phyloP scores from a whole-genome alignment of 2,888 invertebrate genomes.

The Drosophila melanosoma region DNA sequence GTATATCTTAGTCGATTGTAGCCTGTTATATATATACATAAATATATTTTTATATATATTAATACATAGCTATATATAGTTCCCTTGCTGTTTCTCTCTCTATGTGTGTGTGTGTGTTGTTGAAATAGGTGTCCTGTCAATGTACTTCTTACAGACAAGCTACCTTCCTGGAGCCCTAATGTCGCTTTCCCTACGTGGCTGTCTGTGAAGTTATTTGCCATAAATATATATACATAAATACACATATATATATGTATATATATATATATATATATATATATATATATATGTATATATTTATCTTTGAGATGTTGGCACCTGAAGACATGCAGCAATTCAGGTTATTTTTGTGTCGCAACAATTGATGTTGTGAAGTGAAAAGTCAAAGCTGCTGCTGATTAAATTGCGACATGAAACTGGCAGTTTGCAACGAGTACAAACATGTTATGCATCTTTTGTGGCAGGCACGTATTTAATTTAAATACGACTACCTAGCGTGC shows the following conservation, averaged over 20 bases:
- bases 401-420: constrained; percentile 32
- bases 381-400: constrained; percentile 23
- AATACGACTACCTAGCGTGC: constrained; percentile 31
- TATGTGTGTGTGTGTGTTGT: constrained; percentile 3
- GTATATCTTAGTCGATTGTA: background rate
- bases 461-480: constrained; percentile 69
- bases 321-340: constrained; percentile 34
- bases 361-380: constrained; percentile 20
- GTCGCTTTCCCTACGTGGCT: constrained; percentile 29
- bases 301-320: constrained; percentile 7
- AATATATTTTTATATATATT: too few species aligned
- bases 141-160: constrained; percentile 51
- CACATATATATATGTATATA: constrained; percentile 15
- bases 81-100: background rate
- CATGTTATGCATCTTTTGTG: constrained; percentile 28
- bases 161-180: constrained; percentile 34
- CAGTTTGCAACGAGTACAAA: constrained; percentile 29
- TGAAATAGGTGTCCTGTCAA: constrained; percentile 59
- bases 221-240: background rate
- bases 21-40: too few species aligned
- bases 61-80: too few species aligned
- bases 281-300: background rate
- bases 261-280: constrained; percentile 10
- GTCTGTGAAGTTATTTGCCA: constrained; percentile 14
- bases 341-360: constrained; percentile 20